Base-by-base conservation (phyloP, 1,140 invertebrate genomes). In the Zaprionus inermis region DNA sequence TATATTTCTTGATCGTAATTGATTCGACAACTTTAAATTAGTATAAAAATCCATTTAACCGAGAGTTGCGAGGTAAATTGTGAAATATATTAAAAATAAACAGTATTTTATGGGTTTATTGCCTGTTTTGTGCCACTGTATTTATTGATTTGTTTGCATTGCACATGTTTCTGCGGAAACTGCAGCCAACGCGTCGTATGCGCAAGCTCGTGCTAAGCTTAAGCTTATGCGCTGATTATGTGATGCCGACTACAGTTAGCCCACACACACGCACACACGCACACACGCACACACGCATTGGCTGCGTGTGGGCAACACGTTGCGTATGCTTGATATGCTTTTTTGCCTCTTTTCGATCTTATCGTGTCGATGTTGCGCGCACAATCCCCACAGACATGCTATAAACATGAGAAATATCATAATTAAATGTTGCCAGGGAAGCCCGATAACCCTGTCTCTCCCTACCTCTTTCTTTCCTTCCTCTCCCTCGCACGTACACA, bases 241-340 rank as follows among this genome's bases (percentile, higher is more conserved):
- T 16, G 18, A 20, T 14, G 32, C 60, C 18, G 22, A 32, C 9
- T 59, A 24, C 52, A 30, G 59, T 22, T 56, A 64, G 10, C 22
- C 32, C 34, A 52, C 58, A 41, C 54, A 60, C 46, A 5, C 46
- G 22, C 54, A 51, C 38, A 24, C 38, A 51, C 55, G 18, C 41
- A 14, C 32, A 10, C 22, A 28, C 34, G 22, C 16, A 30, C 14
- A 20, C n/a, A 30, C 24, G 24, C 24, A 28, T 28, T 52, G 32
- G 9, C 16, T 52, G 55, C 6, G 38, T 66, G 52, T 58, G 36
- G 34, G 67, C 58, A 70, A 72, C 66, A 57, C 83, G 59, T 88
- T 88, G 82, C 82, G 82, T 86, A 86, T 86, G 82, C 82, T 65
- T 55, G 72, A 86, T 85, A 77, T 71, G 81, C 41, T 57, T 63